These are phyloP conservation scores for Meliscaeva auricollis DNA, from an alignment of 2,888 invertebrate genomes.

Conservation along the genomic window DNA sequence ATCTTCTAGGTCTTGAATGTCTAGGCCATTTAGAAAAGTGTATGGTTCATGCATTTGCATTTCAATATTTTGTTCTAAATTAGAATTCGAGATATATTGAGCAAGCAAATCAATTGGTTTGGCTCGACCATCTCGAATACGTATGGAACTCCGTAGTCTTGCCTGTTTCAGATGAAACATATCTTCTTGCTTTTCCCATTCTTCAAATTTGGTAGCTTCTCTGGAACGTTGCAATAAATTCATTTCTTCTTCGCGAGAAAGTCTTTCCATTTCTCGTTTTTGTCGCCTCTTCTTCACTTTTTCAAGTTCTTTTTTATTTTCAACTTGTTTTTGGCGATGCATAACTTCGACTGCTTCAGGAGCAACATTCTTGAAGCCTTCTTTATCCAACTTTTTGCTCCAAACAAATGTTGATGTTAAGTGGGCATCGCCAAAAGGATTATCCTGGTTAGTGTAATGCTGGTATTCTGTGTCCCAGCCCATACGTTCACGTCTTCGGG, in stretches of 20 bases:
- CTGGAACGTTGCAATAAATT: constrained; percentile 94
- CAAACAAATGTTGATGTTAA: constrained; percentile 98
- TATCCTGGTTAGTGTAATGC: constrained; percentile 98
- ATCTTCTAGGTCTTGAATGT: constrained; percentile 96
- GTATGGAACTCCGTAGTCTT: constrained; percentile 94
- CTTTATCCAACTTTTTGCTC: constrained; percentile 97
- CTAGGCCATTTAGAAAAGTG: constrained; percentile 95
- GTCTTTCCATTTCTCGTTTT: constrained; percentile 94
- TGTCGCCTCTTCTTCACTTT: constrained; percentile 96
- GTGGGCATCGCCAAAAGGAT: constrained; percentile 99
- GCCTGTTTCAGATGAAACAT: constrained; percentile 99
- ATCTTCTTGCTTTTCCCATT: constrained; percentile 98
- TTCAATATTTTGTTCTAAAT: constrained; percentile 95
- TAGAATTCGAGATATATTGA: constrained; percentile 96
- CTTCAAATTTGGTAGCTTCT: constrained; percentile 95
- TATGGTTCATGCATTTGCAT: constrained; percentile 99
- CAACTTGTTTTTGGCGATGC: constrained; percentile 94
- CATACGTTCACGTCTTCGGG: constrained; percentile 94
- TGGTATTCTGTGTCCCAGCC: constrained; percentile 99
- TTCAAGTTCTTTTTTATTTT: constrained; percentile 96
- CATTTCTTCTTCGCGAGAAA: constrained; percentile 92
- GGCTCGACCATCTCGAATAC: constrained; percentile 98
- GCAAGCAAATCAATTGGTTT: constrained; percentile 99
- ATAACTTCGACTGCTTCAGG: constrained; percentile 92
- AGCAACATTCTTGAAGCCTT: constrained; percentile 92